Conservation (phyloP, 2,888 invertebrate species). For the Xestia sexstrigata region DNA sequence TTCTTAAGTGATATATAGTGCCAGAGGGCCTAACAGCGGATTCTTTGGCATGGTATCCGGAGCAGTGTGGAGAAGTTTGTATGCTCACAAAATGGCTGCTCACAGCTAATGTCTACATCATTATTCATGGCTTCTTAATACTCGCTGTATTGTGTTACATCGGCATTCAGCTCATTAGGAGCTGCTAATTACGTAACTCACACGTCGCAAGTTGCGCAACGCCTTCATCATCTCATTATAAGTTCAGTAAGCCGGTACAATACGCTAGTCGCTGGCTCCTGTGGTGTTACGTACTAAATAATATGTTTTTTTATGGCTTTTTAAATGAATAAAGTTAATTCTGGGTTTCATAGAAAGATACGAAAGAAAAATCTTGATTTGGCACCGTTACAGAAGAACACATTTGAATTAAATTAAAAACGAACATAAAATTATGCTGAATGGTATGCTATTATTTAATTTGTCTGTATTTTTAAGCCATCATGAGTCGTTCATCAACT, state of each 20-base stretch:
- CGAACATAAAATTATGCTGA: background rate
- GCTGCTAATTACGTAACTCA: slow-evolving; percentile 43
- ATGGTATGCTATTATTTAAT: background rate
- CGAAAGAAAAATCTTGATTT: background rate
- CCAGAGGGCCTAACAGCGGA: background rate
- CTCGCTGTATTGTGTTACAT: slow-evolving; percentile 18
- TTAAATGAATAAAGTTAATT: background rate
- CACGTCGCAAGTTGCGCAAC: slow-evolving; percentile 23
- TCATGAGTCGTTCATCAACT: no score
- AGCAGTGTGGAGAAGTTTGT: background rate
- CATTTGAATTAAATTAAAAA: background rate
- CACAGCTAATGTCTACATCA: background rate
- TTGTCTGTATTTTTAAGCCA: no score
- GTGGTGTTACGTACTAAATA: background rate
- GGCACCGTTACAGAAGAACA: background rate
- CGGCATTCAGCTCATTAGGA: slow-evolving; percentile 39
- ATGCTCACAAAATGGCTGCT: background rate
- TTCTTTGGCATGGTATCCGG: background rate
- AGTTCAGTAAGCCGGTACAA: slow-evolving; percentile 36
- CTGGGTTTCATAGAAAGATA: background rate
- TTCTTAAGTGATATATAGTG: background rate
- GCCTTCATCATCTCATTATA: slow-evolving; percentile 42
- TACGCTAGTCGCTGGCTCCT: background rate
- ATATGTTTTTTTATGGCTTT: background rate
- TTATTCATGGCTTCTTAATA: slow-evolving; percentile 15